phyloP scores from a whole-genome alignment of 2,797 vertebrate species.

The Pteronotus mesoamericanus region DNA sequence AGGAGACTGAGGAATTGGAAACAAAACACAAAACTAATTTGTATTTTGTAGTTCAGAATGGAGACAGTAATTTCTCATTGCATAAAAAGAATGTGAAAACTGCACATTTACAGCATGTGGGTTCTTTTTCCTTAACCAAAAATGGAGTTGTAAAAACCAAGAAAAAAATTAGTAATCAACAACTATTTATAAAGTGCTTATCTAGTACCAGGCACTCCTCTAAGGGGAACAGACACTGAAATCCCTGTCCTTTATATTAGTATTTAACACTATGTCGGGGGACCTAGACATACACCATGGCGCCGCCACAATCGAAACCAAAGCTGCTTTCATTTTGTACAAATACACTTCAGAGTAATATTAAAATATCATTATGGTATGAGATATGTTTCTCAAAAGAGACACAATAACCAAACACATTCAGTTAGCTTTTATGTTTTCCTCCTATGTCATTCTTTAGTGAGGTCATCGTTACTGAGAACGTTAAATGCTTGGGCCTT shows the following conservation, averaged over 20 bases:
- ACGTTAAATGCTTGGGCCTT: neutral
- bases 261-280: neutral
- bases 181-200: neutral
- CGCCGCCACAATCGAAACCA: neutral
- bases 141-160: neutral
- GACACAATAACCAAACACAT: neutral
- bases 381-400: neutral
- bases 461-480: neutral
- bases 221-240: neutral
- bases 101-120: neutral
- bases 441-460: neutral
- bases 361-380: neutral
- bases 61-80: neutral
- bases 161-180: neutral
- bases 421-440: neutral
- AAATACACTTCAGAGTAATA: neutral
- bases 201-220: neutral
- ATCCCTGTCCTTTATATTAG: neutral
- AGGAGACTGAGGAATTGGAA: neutral
- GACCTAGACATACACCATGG: neutral
- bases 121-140: constrained; percentile 20
- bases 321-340: constrained; percentile 8
- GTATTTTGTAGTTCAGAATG: constrained; percentile 1
- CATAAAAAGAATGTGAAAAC: neutral
- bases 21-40: constrained; percentile 35